These are phyloP conservation scores for Ostrea edulis DNA, from an alignment of 1,140 invertebrate species.

Conservation along the genomic window DNA sequence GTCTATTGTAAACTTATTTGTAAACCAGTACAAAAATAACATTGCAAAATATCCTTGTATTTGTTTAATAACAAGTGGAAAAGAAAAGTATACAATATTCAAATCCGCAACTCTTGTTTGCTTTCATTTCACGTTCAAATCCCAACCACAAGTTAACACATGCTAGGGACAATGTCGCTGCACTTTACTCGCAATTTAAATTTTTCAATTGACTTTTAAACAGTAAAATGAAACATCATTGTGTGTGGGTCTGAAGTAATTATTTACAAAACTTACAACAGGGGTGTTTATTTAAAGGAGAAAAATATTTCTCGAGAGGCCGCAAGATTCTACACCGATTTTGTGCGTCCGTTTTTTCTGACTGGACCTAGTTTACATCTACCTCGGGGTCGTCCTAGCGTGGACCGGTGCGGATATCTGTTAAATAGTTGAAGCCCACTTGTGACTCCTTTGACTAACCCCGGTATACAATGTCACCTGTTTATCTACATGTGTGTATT, in stretches of 20 bases:
- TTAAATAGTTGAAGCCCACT: slow-evolving; percentile 8
- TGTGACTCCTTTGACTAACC: background rate
- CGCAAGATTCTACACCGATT: background rate
- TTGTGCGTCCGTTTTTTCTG: background rate
- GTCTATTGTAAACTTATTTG: slow-evolving; percentile 26
- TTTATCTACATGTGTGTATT: background rate
- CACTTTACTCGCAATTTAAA: slow-evolving; percentile 26
- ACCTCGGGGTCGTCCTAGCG: background rate
- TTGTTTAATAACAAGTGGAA: slow-evolving; percentile 19
- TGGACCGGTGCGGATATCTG: background rate
- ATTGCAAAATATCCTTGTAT: slow-evolving; percentile 3
- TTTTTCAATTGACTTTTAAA: slow-evolving; percentile 31
- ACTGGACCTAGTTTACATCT: background rate
- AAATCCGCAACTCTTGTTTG: background rate
- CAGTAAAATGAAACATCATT: slow-evolving; percentile 33
- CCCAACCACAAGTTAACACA: slow-evolving; percentile 9
- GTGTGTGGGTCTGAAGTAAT: slow-evolving; percentile 16
- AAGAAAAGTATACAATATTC: slow-evolving; percentile 10
- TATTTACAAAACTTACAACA: slow-evolving; percentile 25
- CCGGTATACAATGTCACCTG: slow-evolving; percentile 10
- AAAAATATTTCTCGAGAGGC: background rate
- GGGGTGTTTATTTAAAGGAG: background rate
- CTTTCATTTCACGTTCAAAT: background rate
- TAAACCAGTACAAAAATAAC: slow-evolving; percentile 13
- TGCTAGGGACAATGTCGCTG: background rate